Evolutionary conservation across 2,888 invertebrate species (phyloP).

Genomic region (Andrena praecox): DNA sequence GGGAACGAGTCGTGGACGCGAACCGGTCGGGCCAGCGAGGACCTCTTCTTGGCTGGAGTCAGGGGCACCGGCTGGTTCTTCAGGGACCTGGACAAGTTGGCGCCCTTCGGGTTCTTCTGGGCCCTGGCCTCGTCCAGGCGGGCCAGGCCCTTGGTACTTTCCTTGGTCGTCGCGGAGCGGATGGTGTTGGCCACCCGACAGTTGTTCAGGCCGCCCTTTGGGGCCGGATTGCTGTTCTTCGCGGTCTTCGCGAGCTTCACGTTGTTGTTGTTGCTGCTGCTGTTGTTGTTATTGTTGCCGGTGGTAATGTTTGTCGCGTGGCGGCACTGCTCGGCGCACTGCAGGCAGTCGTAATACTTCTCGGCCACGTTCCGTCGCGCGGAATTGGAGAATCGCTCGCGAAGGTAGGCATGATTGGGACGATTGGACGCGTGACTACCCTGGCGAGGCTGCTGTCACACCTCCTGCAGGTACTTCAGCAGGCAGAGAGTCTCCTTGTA

Average conservation of each 20-base stretch:
- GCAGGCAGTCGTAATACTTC: conserved; percentile 83
- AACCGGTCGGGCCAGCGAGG: conserved; percentile 81
- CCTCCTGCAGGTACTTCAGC: conserved; percentile 97
- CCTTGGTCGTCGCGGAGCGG: conserved; percentile 42
- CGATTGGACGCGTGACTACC: conserved; percentile 77
- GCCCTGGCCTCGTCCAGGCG: conserved; percentile 42
- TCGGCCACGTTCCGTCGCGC: conserved; percentile 76
- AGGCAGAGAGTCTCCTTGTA: conserved; percentile 94
- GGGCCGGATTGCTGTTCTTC: conserved; percentile 37
- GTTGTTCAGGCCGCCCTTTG: conserved; percentile 49
- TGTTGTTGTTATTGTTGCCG: conserved; percentile 57
- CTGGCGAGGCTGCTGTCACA: conserved; percentile 91
- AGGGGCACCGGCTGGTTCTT: conserved; percentile 60
- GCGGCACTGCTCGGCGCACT: conserved; percentile 82
- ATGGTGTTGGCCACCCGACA: conserved; percentile 9
- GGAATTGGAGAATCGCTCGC: conserved; percentile 65
- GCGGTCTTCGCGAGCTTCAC: conserved; percentile 39
- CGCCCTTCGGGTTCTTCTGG: conserved; percentile 35
- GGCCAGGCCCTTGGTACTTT: conserved; percentile 22
- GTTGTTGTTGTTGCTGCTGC: conserved; percentile 44
- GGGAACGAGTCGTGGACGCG: conserved; percentile 80
- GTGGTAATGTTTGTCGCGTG: conserved; percentile 73
- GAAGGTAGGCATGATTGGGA: conserved; percentile 69
- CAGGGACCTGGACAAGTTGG: conserved; percentile 40
- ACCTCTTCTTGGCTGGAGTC: conserved; percentile 80